Evolutionary conservation across 2,113 vertebrate genomes (phyloP).

Genomic region (Phrynosoma blainvillii): DNA sequence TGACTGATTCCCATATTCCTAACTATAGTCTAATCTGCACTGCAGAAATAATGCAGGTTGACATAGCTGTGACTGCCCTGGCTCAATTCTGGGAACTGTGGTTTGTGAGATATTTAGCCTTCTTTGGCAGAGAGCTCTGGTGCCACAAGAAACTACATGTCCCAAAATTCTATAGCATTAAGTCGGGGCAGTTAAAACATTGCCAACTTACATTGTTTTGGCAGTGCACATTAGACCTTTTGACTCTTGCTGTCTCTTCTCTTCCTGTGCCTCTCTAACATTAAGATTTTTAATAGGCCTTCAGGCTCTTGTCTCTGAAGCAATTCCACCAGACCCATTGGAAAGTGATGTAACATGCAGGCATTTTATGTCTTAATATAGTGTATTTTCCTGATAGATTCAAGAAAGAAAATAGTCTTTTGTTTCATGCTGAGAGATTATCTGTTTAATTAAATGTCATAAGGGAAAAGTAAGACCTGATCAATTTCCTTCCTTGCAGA

Average conservation of each 20-base stretch:
- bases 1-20: background rate
- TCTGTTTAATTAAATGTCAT: slow-evolving; percentile 21
- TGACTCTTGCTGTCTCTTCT: background rate
- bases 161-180: too few species aligned
- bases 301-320: background rate
- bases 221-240: too few species aligned
- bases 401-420: slow-evolving; percentile 5
- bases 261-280: too few species aligned
- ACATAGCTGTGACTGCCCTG: too few species aligned
- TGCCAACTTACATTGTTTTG: too few species aligned
- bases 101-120: too few species aligned
- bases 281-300: background rate
- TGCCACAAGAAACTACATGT: too few species aligned
- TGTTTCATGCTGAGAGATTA: background rate
- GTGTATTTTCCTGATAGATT: background rate
- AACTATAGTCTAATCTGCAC: too few species aligned
- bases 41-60: too few species aligned
- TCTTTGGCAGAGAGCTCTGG: too few species aligned
- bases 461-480: background rate
- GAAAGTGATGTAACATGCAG: background rate
- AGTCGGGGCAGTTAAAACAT: background rate
- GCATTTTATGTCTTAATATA: background rate
- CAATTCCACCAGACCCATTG: background rate
- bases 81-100: too few species aligned
- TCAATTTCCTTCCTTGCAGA: background rate